These are phyloP conservation scores for Phymastichus coffea DNA, from an alignment of 1,140 invertebrate genomes.

Conservation along the genomic window DNA sequence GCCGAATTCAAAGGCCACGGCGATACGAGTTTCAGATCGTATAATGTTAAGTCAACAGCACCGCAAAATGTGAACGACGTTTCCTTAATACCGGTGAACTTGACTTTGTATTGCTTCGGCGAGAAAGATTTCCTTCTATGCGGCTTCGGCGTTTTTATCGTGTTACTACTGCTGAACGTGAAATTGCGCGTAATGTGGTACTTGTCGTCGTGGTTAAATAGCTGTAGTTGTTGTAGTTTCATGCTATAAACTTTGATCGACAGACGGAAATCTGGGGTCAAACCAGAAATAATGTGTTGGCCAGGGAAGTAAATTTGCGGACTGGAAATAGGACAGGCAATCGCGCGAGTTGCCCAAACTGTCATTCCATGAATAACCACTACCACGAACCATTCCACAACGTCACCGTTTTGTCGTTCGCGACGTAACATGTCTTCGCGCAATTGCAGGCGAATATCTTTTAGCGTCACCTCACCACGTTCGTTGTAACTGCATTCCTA, in stretches of 20 bases:
- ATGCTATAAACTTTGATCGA: conserved; percentile 28
- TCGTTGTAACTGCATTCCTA: too few species aligned
- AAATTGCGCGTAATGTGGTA: conserved; percentile 33
- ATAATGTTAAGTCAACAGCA: conserved; percentile 30
- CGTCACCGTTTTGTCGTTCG: conserved; percentile 4
- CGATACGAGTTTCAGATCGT: conserved; percentile 31
- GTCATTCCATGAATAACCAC: conserved; percentile 37
- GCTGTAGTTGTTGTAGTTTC: conserved; percentile 23
- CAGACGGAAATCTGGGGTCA: conserved; percentile 36
- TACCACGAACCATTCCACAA: conserved; percentile 41
- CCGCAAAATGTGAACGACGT: too few species aligned
- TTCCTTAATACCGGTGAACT: conserved; percentile 15
- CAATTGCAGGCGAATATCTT: conserved; percentile 37
- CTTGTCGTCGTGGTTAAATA: conserved; percentile 36
- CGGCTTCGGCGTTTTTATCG: too few species aligned
- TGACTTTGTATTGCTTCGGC: conserved; percentile 18
- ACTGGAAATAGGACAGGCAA: conserved; percentile 29
- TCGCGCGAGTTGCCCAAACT: conserved; percentile 41
- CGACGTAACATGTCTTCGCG: conserved; percentile 29
- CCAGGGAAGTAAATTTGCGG: conserved; percentile 35
- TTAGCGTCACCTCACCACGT: too few species aligned
- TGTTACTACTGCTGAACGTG: too few species aligned
- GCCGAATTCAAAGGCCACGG: conserved; percentile 41
- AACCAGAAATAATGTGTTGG: conserved; percentile 33
- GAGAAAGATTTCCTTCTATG: too few species aligned